phyloP scores from a whole-genome alignment of 2,113 vertebrate species.

The Chloebia gouldiae region DNA sequence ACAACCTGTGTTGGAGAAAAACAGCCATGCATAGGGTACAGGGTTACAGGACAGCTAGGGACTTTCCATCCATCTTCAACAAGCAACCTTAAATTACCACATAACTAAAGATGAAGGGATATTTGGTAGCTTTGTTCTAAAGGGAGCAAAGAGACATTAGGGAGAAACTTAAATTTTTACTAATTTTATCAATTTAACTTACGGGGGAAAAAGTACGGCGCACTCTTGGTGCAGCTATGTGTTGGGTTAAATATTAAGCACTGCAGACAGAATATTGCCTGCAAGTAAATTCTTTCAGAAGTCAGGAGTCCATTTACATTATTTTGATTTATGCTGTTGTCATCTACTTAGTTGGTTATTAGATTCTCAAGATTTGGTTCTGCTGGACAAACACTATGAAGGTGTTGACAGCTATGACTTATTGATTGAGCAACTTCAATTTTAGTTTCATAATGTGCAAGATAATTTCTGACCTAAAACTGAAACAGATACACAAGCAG shows the following conservation, averaged over 20 bases:
- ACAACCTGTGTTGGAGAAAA: not conserved
- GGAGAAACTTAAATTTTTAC: not conserved
- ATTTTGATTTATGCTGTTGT: not conserved
- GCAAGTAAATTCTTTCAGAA: not conserved
- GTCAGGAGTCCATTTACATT: not conserved
- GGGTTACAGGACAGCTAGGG: not conserved
- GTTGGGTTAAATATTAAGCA: not conserved
- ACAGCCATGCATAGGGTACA: not conserved
- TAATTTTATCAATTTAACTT: not conserved
- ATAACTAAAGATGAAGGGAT: not conserved
- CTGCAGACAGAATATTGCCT: not conserved
- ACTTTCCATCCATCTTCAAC: not conserved
- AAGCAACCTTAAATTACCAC: not conserved
- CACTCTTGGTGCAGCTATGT: not conserved
- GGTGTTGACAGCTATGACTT: not conserved
- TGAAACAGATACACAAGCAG: not conserved
- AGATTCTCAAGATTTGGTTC: not conserved
- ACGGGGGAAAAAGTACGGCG: accelerated
- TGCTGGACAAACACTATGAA: not conserved
- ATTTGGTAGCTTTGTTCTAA: not conserved
- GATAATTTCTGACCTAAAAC: not conserved
- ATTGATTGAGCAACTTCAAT: not conserved
- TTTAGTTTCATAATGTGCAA: not conserved
- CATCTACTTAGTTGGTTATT: not conserved
- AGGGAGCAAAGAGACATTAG: not conserved